Percentiles rank a stretch among this genome's conserved stretches.
These are phyloP conservation scores for Uloborus diversus DNA, from an alignment of 1,140 invertebrate genomes.

Conservation along the genomic window DNA sequence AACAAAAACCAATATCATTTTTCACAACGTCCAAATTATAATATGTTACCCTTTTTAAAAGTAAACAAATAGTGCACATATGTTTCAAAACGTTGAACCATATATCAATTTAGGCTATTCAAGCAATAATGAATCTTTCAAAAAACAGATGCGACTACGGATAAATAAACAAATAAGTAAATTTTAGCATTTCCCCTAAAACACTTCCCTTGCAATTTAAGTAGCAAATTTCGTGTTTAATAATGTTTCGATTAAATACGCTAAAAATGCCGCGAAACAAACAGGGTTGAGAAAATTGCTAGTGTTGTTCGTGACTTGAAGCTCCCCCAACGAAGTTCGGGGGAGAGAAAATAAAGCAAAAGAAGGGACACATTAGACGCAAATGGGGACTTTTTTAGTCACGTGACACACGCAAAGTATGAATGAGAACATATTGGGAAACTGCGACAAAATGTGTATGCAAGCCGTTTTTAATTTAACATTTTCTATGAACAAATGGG, in stretches of 20 bases:
- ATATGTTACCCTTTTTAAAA: no score
- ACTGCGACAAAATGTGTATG: no score
- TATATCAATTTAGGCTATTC: no score
- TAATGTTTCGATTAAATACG: conserved; percentile 14
- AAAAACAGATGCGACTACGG: neutral
- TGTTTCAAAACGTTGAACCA: no score
- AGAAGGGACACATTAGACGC: neutral
- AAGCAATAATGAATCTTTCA: no score
- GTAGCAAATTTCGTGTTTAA: conserved; percentile 31
- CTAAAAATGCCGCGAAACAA: neutral
- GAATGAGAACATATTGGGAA: no score
- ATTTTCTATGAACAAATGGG: no score
- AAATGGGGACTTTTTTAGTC: neutral
- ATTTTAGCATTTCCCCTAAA: neutral
- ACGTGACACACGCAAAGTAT: neutral
- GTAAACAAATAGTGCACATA: no score
- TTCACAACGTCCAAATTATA: no score
- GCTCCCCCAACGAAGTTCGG: neutral
- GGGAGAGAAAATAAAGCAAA: neutral
- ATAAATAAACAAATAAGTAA: neutral
- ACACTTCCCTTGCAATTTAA: conserved; percentile 31
- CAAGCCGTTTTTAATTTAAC: no score
- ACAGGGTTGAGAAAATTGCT: neutral
- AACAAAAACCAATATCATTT: no score
- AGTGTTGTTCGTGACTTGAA: neutral